Evolutionary conservation across 2,113 vertebrate species (phyloP), one percentile per base, ranked within the genome.

Genomic region (Ceratotherium simum): DNA sequence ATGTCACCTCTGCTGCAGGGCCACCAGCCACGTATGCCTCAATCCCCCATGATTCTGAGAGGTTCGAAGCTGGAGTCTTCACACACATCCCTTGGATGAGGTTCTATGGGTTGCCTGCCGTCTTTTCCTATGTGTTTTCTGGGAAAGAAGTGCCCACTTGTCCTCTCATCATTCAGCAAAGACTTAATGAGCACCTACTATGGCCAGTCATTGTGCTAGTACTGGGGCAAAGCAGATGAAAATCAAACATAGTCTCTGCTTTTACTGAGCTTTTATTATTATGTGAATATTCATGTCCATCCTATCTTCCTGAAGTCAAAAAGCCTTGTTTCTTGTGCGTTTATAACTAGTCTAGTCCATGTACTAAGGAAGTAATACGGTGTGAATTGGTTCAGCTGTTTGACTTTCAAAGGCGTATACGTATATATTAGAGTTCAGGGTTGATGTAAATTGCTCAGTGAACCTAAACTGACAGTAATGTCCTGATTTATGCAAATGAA

Each of bases 381-480:
- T 83, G 48, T 87, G 73, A 88, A 42, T 79, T 69, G 69, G 46
- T 95, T 95, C 23, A 54, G 51, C 23, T 92, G 39, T 91, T 94
- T 95, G 85, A 91, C 93, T 97, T 94, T 82, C 60, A 91, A 96
- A 94, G 78, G 21, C 31, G 76, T 58, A 42, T 13, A 39, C 6
- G 4, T 92, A 33, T 85, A 69, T 67, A 46, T 97, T 62, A 62
- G 65, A 85, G 79, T 91, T 97, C 83, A 97, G 83, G 85, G 95
- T 93, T 90, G 93, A 93, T 91, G 42, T 90, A 80, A 93, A 76
- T 92, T 96, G 79, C 42, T 78, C 58, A n/a, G 46, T 96, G 93
- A 97, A 90, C 91, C 79, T 96, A 33, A 70, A 78, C 79, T 96
- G 94, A 96, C 90, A 92, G 21, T 94, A 84, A 97, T 94, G 64